These are phyloP conservation scores for Tauraco erythrolophus DNA, from an alignment of 2,113 vertebrate species.

Conservation along the genomic window DNA sequence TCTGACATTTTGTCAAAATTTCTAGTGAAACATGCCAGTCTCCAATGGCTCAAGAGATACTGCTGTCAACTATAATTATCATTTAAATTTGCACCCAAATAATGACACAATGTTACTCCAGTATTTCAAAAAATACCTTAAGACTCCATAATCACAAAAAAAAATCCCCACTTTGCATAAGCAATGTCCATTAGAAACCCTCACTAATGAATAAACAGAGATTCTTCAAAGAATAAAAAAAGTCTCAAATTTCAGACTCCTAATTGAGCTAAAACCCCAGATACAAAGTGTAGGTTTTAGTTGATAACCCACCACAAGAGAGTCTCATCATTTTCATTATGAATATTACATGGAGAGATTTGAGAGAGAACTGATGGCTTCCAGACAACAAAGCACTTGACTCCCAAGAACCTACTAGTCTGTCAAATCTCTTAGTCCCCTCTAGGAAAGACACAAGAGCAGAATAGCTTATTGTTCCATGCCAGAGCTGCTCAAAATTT, in stretches of 20 bases:
- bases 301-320: not conserved
- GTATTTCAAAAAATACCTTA: not conserved
- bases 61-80: not conserved
- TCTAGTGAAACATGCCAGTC: not conserved
- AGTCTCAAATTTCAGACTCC: not conserved
- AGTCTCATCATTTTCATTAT: not conserved
- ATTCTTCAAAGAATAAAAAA: not conserved
- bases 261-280: not conserved
- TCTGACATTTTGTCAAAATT: not conserved
- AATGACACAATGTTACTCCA: not conserved
- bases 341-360: not conserved
- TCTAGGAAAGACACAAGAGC: not conserved
- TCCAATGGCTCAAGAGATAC: not conserved
- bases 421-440: not conserved
- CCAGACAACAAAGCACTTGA: not conserved
- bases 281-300: not conserved
- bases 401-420: not conserved
- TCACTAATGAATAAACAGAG: not conserved
- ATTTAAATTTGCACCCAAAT: not conserved
- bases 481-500: not conserved
- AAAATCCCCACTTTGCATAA: not conserved
- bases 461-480: not conserved
- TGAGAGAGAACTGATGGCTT: not conserved
- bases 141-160: not conserved
- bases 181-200: not conserved